Evolutionary conservation across 2,113 vertebrate genomes (phyloP).

Genomic region (Phalacrocorax aristotelis): DNA sequence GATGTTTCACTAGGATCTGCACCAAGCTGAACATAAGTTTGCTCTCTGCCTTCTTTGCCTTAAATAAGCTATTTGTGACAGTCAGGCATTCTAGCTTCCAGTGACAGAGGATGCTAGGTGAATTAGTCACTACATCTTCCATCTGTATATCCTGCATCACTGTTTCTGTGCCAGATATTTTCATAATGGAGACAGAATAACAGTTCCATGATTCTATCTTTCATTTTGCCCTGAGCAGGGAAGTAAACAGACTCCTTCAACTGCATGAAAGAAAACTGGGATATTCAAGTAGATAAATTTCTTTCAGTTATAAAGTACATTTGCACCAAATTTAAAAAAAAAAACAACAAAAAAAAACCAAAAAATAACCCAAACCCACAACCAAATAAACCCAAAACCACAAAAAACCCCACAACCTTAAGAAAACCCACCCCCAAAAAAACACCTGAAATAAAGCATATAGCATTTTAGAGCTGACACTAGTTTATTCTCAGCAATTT

Average conservation of each 20-base stretch:
- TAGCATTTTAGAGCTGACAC: background rate
- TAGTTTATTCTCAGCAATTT: background rate
- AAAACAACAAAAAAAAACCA: background rate
- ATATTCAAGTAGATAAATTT: background rate
- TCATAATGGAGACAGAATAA: background rate
- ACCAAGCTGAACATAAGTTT: background rate
- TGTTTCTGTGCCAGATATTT: background rate
- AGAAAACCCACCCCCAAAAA: background rate
- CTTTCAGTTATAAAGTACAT: background rate
- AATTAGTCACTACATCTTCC: conserved; percentile 27
- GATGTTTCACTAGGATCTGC: background rate
- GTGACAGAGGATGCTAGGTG: background rate
- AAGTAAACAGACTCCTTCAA: background rate
- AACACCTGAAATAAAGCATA: background rate
- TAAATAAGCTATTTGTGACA: background rate
- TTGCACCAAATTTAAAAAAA: background rate
- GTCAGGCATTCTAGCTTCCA: background rate
- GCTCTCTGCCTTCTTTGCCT: background rate
- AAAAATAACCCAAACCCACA: background rate
- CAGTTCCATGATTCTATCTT: background rate
- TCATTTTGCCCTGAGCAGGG: background rate
- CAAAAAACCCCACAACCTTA: background rate
- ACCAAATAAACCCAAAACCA: too few relatives aligned
- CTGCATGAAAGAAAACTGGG: background rate
- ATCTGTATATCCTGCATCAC: background rate